Conservation (phyloP, 2,113 vertebrate species). For the Xenopus borealis region DNA sequence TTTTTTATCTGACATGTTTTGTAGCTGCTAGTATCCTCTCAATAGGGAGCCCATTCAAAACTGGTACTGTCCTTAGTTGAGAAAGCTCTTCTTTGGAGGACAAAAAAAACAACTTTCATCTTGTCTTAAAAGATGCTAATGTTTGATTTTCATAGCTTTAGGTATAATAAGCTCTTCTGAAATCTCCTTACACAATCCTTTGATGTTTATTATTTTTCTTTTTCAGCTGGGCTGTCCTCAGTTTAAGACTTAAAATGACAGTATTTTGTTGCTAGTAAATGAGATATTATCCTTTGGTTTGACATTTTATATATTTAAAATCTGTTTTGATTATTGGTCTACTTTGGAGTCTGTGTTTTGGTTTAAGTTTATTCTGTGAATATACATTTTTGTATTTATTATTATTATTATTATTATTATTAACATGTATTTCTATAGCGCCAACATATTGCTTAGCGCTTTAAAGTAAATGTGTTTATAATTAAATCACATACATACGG, state of each 20-base stretch:
- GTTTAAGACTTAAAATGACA: slow-evolving; percentile 35
- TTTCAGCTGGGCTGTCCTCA: slow-evolving; percentile 15
- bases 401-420: no score
- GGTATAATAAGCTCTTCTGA: slow-evolving; percentile 42
- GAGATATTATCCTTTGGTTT: slow-evolving; percentile 17
- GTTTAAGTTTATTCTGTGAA: no score
- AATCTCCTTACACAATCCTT: slow-evolving; percentile 37
- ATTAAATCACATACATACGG: no score
- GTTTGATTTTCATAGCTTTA: slow-evolving; percentile 47
- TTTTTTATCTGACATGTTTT: slow-evolving; percentile 39
- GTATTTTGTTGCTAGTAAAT: slow-evolving; percentile 13
- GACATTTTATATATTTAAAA: slow-evolving; percentile 19
- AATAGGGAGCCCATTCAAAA: slow-evolving; percentile 41
- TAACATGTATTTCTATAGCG: no score
- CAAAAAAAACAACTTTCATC: slow-evolving; percentile 39
- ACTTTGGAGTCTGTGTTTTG: no score
- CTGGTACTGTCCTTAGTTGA: slow-evolving; percentile 42
- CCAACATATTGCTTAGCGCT: no score
- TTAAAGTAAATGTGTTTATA: no score
- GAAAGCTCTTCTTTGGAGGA: slow-evolving; percentile 36
- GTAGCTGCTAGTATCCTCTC: slow-evolving; percentile 39
- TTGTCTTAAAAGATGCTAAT: slow-evolving; percentile 40
- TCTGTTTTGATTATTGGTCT: neutral
- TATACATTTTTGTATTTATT: no score
- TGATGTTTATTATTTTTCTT: slow-evolving; percentile 20